Conservation (phyloP, 2,797 vertebrate species). For the Pseudopleuronectes americanus region DNA sequence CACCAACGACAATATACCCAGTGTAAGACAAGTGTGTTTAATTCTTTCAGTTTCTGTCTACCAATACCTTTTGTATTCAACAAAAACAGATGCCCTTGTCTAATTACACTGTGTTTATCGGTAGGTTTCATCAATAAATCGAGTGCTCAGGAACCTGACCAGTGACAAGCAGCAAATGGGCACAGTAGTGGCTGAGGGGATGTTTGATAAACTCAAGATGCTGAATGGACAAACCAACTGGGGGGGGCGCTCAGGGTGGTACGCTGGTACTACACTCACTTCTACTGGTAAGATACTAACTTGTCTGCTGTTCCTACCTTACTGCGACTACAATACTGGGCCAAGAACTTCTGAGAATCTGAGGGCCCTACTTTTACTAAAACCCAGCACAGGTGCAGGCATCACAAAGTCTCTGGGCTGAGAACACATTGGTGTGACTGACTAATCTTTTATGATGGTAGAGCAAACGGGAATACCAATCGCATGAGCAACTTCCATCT, state of each 20-base stretch:
- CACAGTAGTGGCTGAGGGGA: conserved; percentile 93
- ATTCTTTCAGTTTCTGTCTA: neutral
- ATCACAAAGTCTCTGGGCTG: neutral
- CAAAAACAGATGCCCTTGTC: neutral
- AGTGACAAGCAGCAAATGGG: conserved; percentile 99
- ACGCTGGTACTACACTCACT: conserved; percentile 91
- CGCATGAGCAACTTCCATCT: no score
- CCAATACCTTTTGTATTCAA: neutral
- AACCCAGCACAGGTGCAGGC: neutral
- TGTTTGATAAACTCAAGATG: conserved; percentile 99
- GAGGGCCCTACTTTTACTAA: no score
- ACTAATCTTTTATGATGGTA: no score
- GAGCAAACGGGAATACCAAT: neutral
- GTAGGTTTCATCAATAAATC: conserved; percentile 99
- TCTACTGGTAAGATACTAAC: conserved; percentile 85
- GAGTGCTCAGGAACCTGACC: conserved; percentile 98
- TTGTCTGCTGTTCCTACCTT: neutral
- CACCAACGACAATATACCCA: conserved; percentile 99
- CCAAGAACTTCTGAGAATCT: neutral
- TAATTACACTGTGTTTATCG: conserved; percentile 39
- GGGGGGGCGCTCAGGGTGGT: conserved; percentile 95
- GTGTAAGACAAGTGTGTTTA: conserved; percentile 80
- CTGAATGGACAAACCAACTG: conserved; percentile 93
- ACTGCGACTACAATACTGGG: neutral
- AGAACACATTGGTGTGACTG: neutral